These are phyloP conservation scores for Strigamia crassipes DNA, from an alignment of 2,888 invertebrate genomes.

Conservation along the genomic window DNA sequence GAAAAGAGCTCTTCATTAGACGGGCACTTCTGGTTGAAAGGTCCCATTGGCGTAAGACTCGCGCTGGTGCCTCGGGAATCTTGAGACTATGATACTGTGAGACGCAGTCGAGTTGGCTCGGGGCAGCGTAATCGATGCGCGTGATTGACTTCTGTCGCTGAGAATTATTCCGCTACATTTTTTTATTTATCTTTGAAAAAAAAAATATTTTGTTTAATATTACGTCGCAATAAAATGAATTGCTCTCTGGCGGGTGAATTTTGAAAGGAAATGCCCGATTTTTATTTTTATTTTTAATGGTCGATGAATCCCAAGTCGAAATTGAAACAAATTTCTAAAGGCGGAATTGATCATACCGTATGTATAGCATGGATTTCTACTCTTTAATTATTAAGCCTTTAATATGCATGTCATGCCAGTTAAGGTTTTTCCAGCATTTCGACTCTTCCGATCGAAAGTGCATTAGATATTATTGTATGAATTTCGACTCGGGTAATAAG, in stretches of 20 bases:
- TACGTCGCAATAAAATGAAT: background rate
- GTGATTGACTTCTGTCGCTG: slow-evolving; percentile 16
- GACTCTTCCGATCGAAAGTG: no score
- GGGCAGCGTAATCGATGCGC: slow-evolving; percentile 6
- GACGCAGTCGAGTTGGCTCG: background rate
- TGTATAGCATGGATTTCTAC: no score
- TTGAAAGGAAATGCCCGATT: background rate
- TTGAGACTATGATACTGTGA: slow-evolving; percentile 3
- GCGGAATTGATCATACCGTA: no score
- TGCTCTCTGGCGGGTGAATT: background rate
- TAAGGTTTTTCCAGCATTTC: no score
- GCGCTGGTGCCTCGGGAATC: background rate
- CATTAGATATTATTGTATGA: no score
- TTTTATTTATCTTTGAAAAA: background rate
- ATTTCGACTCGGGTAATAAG: no score
- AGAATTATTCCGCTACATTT: background rate
- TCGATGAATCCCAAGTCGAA: background rate
- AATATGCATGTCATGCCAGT: no score
- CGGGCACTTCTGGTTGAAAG: slow-evolving; percentile 10
- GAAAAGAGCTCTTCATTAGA: slow-evolving; percentile 5
- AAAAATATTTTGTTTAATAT: background rate
- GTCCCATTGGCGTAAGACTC: slow-evolving; percentile 16
- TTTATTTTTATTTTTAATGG: background rate
- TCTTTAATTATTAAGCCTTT: no score
- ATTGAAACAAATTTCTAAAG: background rate